phyloP scores from a whole-genome alignment of 2,113 vertebrate genomes.

The Neolamprologus ventralis region DNA sequence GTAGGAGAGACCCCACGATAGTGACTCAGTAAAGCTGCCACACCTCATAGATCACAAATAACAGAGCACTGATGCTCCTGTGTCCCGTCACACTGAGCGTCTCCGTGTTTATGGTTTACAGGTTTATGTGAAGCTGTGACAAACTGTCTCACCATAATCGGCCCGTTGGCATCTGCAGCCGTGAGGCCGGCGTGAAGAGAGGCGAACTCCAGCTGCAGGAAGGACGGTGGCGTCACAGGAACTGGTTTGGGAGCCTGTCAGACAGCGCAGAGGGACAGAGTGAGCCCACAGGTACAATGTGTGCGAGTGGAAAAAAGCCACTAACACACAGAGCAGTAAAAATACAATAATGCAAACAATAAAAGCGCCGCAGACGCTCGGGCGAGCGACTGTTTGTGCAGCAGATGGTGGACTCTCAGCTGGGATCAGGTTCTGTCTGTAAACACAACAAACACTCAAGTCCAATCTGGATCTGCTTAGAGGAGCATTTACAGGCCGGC shows the following conservation, averaged over 20 bases:
- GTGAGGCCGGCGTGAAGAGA: constrained; percentile 47
- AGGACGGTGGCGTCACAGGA: not conserved
- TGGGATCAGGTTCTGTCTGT: not conserved
- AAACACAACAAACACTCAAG: not conserved
- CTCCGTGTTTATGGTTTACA: not conserved
- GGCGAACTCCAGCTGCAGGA: constrained; percentile 57
- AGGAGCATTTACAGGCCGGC: not conserved
- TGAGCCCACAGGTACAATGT: not conserved
- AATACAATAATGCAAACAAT: not conserved
- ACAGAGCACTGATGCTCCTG: not conserved
- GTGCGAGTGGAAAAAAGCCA: not conserved
- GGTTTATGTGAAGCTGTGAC: not conserved
- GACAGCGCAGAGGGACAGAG: not conserved
- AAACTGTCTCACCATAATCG: constrained; percentile 41
- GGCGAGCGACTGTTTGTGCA: not conserved
- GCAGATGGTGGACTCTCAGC: not conserved
- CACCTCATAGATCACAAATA: not conserved
- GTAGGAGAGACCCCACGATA: not conserved
- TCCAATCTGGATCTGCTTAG: not conserved
- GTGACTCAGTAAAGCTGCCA: not conserved
- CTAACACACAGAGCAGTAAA: not conserved
- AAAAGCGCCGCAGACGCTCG: not conserved
- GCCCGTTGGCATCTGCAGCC: constrained; percentile 16
- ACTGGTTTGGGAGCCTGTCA: not conserved
- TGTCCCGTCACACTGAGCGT: not conserved